Conservation (phyloP, 2,888 invertebrate genomes). For the Synergus laeviventris region DNA sequence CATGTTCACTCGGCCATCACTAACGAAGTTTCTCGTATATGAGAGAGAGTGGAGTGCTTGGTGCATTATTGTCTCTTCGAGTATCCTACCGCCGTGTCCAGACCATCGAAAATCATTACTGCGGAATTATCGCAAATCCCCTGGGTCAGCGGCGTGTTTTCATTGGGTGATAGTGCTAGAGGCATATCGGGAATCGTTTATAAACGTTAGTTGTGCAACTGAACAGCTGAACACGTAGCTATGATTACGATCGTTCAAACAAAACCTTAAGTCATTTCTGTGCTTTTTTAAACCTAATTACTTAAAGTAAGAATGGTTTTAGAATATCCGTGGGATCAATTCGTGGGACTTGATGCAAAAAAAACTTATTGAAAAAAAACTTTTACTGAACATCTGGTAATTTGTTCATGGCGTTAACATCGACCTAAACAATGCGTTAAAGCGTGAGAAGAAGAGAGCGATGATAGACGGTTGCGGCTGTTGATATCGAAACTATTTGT, state of each 20-base stretch:
- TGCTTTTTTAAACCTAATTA: no score
- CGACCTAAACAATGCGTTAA: no score
- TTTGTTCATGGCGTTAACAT: no score
- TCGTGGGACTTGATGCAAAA: no score
- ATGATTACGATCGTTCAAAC: background rate
- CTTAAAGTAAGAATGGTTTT: no score
- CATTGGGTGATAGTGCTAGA: constrained; percentile 13
- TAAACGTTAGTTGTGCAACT: background rate
- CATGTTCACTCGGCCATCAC: background rate
- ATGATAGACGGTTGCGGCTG: background rate
- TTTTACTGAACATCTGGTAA: no score
- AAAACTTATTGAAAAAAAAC: no score
- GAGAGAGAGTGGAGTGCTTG: background rate
- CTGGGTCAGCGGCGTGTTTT: background rate
- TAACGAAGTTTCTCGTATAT: constrained; percentile 5
- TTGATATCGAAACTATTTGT: constrained; percentile 1
- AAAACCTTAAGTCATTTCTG: background rate
- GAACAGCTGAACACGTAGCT: background rate
- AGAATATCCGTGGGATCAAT: no score
- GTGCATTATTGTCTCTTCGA: constrained; percentile 22
- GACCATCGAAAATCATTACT: constrained; percentile 39
- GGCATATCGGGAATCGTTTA: constrained; percentile 11
- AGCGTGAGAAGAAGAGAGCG: background rate
- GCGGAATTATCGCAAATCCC: background rate
- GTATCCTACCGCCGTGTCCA: background rate